Percentiles rank a stretch among this genome's conserved stretches.
Evolutionary conservation across 1,140 invertebrate species (phyloP).

Genomic region (Euura saliciscinereae): DNA sequence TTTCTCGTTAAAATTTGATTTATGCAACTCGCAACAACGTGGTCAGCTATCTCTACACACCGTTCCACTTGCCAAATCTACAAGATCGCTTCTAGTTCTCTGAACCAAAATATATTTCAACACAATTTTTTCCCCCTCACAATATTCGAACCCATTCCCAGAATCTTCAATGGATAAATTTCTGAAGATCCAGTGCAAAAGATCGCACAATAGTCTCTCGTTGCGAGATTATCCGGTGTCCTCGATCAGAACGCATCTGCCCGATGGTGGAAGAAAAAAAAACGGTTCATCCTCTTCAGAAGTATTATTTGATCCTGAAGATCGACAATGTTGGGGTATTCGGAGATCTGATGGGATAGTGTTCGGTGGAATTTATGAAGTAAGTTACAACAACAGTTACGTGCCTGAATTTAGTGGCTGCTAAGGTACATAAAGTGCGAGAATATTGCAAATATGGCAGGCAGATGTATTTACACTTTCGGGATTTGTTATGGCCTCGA

Average conservation of each 20-base stretch:
- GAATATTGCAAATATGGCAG: slow-evolving; percentile 7
- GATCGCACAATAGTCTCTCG: neutral
- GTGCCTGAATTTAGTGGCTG: no score
- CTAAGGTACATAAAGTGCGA: neutral
- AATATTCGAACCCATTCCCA: no score
- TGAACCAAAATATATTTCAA: no score
- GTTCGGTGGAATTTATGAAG: no score
- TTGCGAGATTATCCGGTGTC: neutral
- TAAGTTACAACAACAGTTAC: no score
- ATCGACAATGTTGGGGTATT: neutral
- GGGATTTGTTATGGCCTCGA: neutral
- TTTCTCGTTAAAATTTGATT: no score
- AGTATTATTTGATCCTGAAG: neutral
- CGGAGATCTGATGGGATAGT: no score
- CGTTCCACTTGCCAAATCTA: no score
- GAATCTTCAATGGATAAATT: neutral
- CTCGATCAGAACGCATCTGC: neutral
- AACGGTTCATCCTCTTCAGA: neutral
- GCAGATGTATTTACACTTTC: slow-evolving; percentile 1
- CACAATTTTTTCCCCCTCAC: no score
- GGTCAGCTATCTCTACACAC: no score
- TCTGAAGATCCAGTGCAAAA: neutral
- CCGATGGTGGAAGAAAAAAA: neutral
- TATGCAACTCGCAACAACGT: no score
- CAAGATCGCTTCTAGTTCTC: no score